Conservation (phyloP, 2,888 invertebrate genomes). For the Acleris holmiana region DNA sequence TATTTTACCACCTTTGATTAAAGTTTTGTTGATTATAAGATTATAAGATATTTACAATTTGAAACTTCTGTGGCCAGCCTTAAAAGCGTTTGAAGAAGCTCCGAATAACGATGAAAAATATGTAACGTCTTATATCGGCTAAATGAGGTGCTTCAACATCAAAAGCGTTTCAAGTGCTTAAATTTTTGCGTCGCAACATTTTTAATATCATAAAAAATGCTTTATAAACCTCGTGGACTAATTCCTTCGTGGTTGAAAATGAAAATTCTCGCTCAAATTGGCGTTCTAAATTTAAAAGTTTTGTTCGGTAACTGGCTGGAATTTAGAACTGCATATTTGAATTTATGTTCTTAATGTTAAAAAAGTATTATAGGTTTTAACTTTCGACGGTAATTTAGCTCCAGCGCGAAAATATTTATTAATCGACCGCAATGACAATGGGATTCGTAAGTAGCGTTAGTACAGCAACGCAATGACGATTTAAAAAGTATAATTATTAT, state of each 20-base stretch:
- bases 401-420: no score
- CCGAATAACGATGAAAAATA: slow-evolving; percentile 20
- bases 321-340: not conserved
- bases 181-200: slow-evolving; percentile 27
- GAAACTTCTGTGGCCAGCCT: not conserved
- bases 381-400: no score
- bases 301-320: slow-evolving; percentile 2
- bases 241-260: slow-evolving; percentile 20
- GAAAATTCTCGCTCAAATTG: slow-evolving; percentile 19
- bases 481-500: no score
- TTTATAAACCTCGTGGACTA: slow-evolving; percentile 10
- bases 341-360: no score
- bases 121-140: slow-evolving; percentile 24
- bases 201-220: slow-evolving; percentile 26
- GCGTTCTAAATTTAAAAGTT: slow-evolving; percentile 25
- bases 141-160: slow-evolving; percentile 31
- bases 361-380: no score
- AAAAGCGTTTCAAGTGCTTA: slow-evolving; percentile 23
- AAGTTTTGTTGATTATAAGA: no score
- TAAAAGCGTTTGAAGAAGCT: slow-evolving; percentile 3
- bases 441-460: no score
- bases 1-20: no score
- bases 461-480: no score
- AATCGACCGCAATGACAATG: no score
- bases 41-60: no score